Evolutionary conservation across 1,140 invertebrate species (phyloP), one percentile per base, ranked within the genome.

Genomic region (Steinernema khuongi): DNA sequence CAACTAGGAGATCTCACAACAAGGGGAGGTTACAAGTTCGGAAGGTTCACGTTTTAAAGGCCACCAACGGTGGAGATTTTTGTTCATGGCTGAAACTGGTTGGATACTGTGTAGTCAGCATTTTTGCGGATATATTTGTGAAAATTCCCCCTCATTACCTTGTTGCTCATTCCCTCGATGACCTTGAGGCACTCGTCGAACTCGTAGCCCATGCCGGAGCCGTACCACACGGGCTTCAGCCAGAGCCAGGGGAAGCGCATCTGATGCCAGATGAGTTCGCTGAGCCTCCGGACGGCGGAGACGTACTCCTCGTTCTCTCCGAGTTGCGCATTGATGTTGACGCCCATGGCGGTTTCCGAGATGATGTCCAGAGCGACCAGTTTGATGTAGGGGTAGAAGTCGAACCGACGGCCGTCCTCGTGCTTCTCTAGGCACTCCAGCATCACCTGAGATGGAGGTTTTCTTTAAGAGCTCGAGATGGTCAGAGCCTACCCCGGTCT

Each of bases 291-390:
- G 14, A 93, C 89, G 31, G 91, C 90, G 81, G 89, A 87, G 1
- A 92, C 91, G 86, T 93, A 93, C 75, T 90, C 89, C 31, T 90
- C 90, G 74, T 91, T 88, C 31, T 86, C 87, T 79, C 90, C 86
- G 68, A 85, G 87, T 85, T 92, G 91, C 0, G 90, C 90, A 82
- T 90, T 88, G 14, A 92, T 88, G 81, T 88, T 87, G 69, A 88
- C 87, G 68, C 92, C 92, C 92, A 94, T 93, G 14, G 92, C 92
- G 74, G 91, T 92, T 86, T 93, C 79, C 77, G 50, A 60, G 26
- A 60, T 60, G 50, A 60, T 22, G 19, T 60, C 50, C 7, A 60
- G 22, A 22, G 50, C 50, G 22, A 14, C 14, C 7, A 60, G 50
- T 60, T 60, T 60, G 50, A 60, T 60, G 7, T 14, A 60, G 7